These are phyloP conservation scores for Lagodon rhomboides DNA, from an alignment of 2,797 vertebrate species.

Conservation along the genomic window DNA sequence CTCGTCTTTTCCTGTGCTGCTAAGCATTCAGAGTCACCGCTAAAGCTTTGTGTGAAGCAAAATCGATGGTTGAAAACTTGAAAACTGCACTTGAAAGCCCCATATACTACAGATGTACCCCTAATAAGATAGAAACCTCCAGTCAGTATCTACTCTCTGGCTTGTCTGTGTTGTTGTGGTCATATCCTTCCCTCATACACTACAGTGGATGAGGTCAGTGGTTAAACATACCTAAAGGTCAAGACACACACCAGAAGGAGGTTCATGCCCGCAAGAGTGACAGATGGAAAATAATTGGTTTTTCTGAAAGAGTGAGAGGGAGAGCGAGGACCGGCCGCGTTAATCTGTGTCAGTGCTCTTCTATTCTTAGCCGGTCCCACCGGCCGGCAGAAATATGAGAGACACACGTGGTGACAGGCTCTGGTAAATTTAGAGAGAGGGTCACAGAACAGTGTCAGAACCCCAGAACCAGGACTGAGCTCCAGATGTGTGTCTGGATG, in stretches of 20 bases:
- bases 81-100: not conserved
- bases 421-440: constrained; percentile 76
- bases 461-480: not conserved
- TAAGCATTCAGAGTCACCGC: constrained; percentile 1
- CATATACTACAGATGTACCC: not conserved
- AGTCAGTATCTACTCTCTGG: not conserved
- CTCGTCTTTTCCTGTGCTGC: constrained; percentile 6
- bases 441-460: constrained; percentile 54
- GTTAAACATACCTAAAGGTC: constrained; percentile 29
- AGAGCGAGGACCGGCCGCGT: constrained; percentile 35
- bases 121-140: not conserved
- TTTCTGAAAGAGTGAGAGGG: constrained; percentile 28
- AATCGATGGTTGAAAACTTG: not conserved
- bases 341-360: constrained; percentile 75
- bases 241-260: constrained; percentile 4
- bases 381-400: constrained; percentile 78
- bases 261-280: constrained; percentile 12
- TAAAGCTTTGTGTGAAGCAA: not conserved
- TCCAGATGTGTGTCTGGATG: constrained; percentile 46
- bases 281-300: constrained; percentile 45
- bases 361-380: constrained; percentile 76
- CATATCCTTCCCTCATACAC: not conserved
- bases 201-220: constrained; percentile 12
- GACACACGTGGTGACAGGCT: constrained; percentile 59
- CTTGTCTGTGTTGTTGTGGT: constrained; percentile 4